These are phyloP conservation scores for Pectinophora gossypiella DNA, from an alignment of 1,140 invertebrate genomes.

Conservation along the genomic window DNA sequence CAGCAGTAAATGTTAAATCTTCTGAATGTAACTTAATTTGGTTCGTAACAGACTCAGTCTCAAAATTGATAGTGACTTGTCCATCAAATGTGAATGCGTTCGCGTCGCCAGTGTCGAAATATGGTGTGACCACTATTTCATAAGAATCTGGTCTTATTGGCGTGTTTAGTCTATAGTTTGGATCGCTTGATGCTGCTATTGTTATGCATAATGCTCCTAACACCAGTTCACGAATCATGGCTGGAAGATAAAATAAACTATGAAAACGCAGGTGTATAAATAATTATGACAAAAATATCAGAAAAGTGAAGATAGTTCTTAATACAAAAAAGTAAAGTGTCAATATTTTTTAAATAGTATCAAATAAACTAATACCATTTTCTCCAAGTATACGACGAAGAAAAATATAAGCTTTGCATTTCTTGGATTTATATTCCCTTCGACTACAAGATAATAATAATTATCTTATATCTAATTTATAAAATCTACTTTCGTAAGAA, in stretches of 20 bases:
- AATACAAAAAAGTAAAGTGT: too few relatives aligned
- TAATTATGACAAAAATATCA: too few relatives aligned
- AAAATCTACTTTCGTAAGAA: too few relatives aligned
- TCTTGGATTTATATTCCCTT: too few relatives aligned
- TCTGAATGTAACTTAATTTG: conserved; percentile 80
- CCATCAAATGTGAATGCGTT: conserved; percentile 79
- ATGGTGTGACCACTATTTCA: conserved; percentile 77
- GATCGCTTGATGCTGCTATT: conserved; percentile 26
- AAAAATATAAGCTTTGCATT: too few relatives aligned
- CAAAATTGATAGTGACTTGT: conserved; percentile 74
- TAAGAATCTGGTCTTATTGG: conserved; percentile 80
- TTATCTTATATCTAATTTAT: too few relatives aligned
- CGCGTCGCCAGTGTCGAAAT: conserved; percentile 72
- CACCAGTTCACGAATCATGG: conserved; percentile 25
- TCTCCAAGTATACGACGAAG: too few relatives aligned
- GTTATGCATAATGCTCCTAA: conserved; percentile 13
- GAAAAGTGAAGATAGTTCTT: too few relatives aligned
- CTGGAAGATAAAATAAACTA: conserved; percentile 26
- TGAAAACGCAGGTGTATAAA: too few relatives aligned
- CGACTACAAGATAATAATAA: too few relatives aligned
- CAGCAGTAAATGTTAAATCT: conserved; percentile 72
- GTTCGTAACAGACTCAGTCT: conserved; percentile 33
- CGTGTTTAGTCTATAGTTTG: conserved; percentile 77
- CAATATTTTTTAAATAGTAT: too few relatives aligned
- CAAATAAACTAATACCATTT: too few relatives aligned